Conservation (phyloP, 2,797 vertebrate species). For the Carapus acus region DNA sequence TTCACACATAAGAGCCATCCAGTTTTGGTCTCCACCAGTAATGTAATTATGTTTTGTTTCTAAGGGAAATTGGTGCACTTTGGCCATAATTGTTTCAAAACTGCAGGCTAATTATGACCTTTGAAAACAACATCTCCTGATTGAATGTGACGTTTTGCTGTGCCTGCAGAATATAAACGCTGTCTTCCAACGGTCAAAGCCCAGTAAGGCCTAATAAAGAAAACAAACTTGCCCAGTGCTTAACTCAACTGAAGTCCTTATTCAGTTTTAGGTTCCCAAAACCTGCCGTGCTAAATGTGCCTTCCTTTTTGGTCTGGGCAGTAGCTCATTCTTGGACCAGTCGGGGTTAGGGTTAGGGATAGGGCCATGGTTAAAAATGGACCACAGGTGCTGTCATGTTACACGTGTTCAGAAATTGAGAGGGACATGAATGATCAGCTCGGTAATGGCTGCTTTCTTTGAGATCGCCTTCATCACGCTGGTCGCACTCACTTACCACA, state of each 20-base stretch:
- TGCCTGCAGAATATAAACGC: slow-evolving; percentile 57
- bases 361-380: too few relatives aligned
- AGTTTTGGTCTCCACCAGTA: slow-evolving; percentile 46
- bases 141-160: slow-evolving; percentile 63
- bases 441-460: too few relatives aligned
- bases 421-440: too few relatives aligned
- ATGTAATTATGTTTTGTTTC: slow-evolving; percentile 62
- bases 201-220: slow-evolving; percentile 57
- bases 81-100: slow-evolving; percentile 67
- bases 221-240: slow-evolving; percentile 41
- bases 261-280: slow-evolving; percentile 23
- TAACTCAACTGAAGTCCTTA: slow-evolving; percentile 29
- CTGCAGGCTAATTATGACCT: slow-evolving; percentile 67
- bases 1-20: slow-evolving; percentile 50
- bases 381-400: too few relatives aligned
- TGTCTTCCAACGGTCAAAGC: slow-evolving; percentile 46
- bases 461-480: too few relatives aligned
- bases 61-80: slow-evolving; percentile 64
- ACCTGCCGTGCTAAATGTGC: slow-evolving; percentile 18
- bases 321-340: neutral
- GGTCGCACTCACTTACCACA: too few relatives aligned
- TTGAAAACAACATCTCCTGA: slow-evolving; percentile 63
- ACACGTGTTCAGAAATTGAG: too few relatives aligned
- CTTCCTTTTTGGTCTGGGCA: neutral
- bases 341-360: too few relatives aligned